Base-by-base conservation (phyloP, 2,797 vertebrate species). In the Melanotaenia maccullochi region DNA sequence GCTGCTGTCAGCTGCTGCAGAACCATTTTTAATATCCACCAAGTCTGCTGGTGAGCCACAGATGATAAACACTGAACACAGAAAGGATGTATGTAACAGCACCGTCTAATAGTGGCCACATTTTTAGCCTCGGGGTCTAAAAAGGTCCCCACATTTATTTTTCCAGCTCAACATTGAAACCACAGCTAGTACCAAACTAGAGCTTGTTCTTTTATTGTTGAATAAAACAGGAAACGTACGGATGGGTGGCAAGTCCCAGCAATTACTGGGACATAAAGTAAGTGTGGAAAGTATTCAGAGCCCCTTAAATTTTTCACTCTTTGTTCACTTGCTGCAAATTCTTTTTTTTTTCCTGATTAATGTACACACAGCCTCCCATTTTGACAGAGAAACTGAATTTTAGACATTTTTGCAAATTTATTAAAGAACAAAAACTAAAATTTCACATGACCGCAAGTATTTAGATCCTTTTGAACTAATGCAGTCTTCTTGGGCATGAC, bases 21-120 rank as follows among this genome's bases (percentile, higher is more conserved):
- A 72, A 32, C 56, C 73, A 0, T 85, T 93, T 44, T 94, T 94
- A 65, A 94, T 71, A 22, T 49, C 30, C 7, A 51, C 1, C 1
- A 97, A 0, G 0, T 93, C 94, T 9, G 30, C 44, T 9, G 95
- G 95, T 3, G 92, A 93, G 52, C 96, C 97, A 71, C 98, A 99
- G 75, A 95, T 86, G 79, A 99, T 90, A 78, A 99, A 94, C 89
- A 99, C 98, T 99, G 85, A 59, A 73, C 66, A 82, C 42, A 76
- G 0, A 82, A 33, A 64, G 14, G 35, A 59, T 22, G 9, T 3
- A 47, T 18, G 9, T 25, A 28, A 71, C 9, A 42, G 4, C 1
- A 65, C 12, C 55, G 11, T 56, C 8, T 16, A 33, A 8, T 0
- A 22, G 6, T 32, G 14, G 22, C 1, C 5, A 32, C 11, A 20